phyloP scores from a whole-genome alignment of 2,888 invertebrate species.

The Erynnis tages region DNA sequence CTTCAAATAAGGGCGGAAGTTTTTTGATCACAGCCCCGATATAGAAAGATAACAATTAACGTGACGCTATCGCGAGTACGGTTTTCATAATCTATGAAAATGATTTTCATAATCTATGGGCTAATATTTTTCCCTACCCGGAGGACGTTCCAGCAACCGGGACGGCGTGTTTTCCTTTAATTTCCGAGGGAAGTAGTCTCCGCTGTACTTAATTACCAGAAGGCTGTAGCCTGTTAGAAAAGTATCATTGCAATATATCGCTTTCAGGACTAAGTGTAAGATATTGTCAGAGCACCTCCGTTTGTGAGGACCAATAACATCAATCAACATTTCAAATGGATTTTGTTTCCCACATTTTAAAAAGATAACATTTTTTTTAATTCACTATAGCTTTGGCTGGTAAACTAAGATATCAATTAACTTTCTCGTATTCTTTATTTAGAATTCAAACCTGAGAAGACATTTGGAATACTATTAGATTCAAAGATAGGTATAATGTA shows the following conservation, averaged over 20 bases:
- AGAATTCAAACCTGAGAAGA: no score
- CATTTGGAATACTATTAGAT: no score
- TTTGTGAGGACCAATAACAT: no score
- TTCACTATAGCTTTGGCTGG: no score
- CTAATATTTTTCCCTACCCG: slow-evolving; percentile 38
- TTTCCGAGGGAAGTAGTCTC: slow-evolving; percentile 68
- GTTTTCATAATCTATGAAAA: slow-evolving; percentile 19
- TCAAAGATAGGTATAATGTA: no score
- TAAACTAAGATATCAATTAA: no score
- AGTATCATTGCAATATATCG: not conserved
- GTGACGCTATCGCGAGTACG: not conserved
- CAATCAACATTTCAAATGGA: no score
- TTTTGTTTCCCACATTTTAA: no score
- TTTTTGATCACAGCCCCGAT: not conserved
- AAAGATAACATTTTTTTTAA: no score
- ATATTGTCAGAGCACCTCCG: no score
- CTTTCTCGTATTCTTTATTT: no score
- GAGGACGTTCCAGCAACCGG: slow-evolving; percentile 42
- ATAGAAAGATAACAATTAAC: slow-evolving; percentile 1
- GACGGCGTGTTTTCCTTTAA: slow-evolving; percentile 71
- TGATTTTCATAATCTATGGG: slow-evolving; percentile 35
- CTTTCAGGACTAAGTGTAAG: no score
- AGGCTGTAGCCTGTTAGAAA: not conserved
- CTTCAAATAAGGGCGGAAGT: not conserved
- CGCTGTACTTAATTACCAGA: slow-evolving; percentile 66